A percentile compares a stretch with the other conserved stretches of the same genome.
Conservation (phyloP, 2,113 vertebrate species). For the Oncorhynchus nerka region DNA sequence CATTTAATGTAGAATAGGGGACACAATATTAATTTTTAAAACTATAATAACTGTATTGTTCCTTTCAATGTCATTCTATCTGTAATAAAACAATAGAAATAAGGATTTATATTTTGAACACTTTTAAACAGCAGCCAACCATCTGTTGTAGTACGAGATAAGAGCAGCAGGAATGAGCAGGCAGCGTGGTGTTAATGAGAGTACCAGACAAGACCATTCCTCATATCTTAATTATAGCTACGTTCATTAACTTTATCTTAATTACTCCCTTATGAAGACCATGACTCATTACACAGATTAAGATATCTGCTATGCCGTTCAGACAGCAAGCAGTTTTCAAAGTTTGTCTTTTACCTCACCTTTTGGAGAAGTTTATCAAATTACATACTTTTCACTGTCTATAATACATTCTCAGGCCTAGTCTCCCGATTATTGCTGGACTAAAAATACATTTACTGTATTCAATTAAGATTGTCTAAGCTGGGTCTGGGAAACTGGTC, state of each 20-base stretch:
- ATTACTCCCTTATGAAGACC: constrained; percentile 53
- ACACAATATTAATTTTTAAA: not conserved
- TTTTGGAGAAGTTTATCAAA: not conserved
- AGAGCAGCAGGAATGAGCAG: constrained; percentile 36
- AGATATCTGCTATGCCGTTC: constrained; percentile 39
- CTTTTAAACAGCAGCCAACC: not conserved
- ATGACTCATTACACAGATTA: constrained; percentile 62
- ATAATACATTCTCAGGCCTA: no score
- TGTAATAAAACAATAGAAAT: constrained; percentile 30
- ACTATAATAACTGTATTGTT: not conserved
- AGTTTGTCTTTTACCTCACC: not conserved
- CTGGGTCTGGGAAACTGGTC: no score
- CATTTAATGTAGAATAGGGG: no score
- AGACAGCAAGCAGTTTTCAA: constrained; percentile 20
- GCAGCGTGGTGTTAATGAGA: constrained; percentile 52
- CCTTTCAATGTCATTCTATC: constrained; percentile 31
- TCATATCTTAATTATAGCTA: constrained; percentile 66
- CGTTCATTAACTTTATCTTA: constrained; percentile 73
- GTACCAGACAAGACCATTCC: constrained; percentile 55
- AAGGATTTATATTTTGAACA: constrained; percentile 28
- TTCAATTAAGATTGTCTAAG: no score
- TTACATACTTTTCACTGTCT: no score
- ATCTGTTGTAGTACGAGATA: constrained; percentile 49
- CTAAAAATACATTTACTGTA: no score
- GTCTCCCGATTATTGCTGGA: no score